These are phyloP conservation scores for Drosophila siamana DNA, from an alignment of 2,888 invertebrate genomes.

Conservation along the genomic window DNA sequence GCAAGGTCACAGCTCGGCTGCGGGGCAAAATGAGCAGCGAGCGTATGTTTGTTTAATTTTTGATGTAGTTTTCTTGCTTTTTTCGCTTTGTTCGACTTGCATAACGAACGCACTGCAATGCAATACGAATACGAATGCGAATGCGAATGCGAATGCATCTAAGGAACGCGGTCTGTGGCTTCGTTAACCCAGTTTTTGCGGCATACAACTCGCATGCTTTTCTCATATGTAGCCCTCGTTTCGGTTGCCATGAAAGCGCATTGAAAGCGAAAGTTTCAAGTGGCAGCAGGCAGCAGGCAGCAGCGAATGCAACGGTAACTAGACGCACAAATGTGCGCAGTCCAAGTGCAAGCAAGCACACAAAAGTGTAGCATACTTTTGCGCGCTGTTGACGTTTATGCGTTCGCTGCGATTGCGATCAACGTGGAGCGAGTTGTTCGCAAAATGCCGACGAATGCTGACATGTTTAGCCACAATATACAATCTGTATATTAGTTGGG, in stretches of 20 bases:
- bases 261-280: slow-evolving; percentile 65
- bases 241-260: slow-evolving; percentile 43
- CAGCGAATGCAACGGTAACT: slow-evolving; percentile 22
- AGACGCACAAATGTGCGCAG: slow-evolving; percentile 41
- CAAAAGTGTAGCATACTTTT: slow-evolving; percentile 54
- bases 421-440: background rate
- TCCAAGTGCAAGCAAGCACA: slow-evolving; percentile 22
- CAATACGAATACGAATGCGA: too few relatives aligned
- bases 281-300: slow-evolving; percentile 18
- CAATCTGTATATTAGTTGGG: background rate
- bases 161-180: slow-evolving; percentile 37
- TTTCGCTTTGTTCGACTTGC: slow-evolving; percentile 9
- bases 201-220: background rate
- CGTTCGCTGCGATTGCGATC: background rate
- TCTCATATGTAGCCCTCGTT: slow-evolving; percentile 27
- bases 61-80: too few relatives aligned
- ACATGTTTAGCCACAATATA: background rate
- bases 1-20: slow-evolving; percentile 21
- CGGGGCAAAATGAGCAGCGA: slow-evolving; percentile 21
- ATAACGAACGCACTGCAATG: slow-evolving; percentile 15
- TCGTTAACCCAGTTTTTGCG: slow-evolving; percentile 64
- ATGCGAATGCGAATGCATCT: too few relatives aligned
- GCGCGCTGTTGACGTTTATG: slow-evolving; percentile 19
- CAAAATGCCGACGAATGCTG: background rate
- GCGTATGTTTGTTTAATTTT: slow-evolving; percentile 4